Conservation (phyloP, 2,113 vertebrate genomes). For the Neotragus pygmaeus region DNA sequence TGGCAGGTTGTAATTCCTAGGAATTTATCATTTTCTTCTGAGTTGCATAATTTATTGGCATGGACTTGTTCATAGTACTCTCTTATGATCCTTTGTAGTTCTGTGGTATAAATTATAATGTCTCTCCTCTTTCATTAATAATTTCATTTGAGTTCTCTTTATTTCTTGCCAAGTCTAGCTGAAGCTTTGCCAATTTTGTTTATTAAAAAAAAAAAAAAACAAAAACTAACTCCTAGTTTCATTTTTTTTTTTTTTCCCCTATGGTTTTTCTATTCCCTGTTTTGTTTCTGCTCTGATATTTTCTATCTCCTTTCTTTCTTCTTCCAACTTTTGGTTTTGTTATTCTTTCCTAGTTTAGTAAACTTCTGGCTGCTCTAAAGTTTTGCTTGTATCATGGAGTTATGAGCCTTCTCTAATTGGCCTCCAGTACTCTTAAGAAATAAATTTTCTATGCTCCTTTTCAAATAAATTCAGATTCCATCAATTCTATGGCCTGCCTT, state of each 20-base stretch:
- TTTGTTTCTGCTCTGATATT: not conserved
- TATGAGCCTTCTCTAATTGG: not conserved
- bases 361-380: not conserved
- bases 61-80: not conserved
- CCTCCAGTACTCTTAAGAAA: not conserved
- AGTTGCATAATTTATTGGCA: not conserved
- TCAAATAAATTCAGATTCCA: not conserved
- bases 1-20: not conserved
- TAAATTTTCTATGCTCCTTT: not conserved
- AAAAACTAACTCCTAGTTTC: not conserved
- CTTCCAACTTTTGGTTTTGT: not conserved
- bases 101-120: not conserved
- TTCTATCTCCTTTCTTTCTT: not conserved
- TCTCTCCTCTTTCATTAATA: not conserved
- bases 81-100: not conserved
- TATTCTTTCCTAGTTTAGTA: not conserved
- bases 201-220: not conserved
- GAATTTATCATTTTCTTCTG: not conserved
- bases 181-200: not conserved
- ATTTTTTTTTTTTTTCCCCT: not conserved
- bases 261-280: not conserved
- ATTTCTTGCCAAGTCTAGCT: not conserved
- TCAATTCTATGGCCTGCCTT: not conserved
- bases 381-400: not conserved
- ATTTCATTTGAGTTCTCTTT: not conserved